These are phyloP conservation scores for Sepiola atlantica DNA, from an alignment of 2,888 invertebrate genomes.

Conservation along the genomic window DNA sequence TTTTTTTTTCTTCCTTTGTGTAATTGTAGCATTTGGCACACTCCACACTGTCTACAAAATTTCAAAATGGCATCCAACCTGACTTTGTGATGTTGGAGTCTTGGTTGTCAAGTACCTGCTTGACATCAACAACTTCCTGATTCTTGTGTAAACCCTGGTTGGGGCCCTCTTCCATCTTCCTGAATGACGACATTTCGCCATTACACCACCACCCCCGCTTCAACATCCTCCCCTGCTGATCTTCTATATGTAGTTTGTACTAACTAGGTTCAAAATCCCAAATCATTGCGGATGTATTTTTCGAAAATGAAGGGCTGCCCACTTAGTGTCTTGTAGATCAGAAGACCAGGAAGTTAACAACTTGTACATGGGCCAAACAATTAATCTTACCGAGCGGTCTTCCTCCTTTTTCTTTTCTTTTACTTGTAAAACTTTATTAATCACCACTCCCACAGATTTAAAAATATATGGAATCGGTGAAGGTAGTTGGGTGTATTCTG, in stretches of 20 bases:
- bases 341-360: conserved; percentile 32
- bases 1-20: neutral
- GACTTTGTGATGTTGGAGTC: neutral
- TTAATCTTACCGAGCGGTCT: neutral
- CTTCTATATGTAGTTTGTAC: neutral
- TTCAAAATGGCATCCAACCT: conserved; percentile 18
- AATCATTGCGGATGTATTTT: conserved; percentile 46
- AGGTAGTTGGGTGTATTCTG: neutral
- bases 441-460: conserved; percentile 12
- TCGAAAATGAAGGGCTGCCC: conserved; percentile 24
- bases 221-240: too few species aligned
- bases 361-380: conserved; percentile 23
- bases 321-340: conserved; percentile 42
- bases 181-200: conserved; percentile 32
- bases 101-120: conserved; percentile 39
- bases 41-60: neutral
- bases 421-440: neutral
- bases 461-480: neutral
- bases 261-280: conserved; percentile 39
- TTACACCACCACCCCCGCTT: neutral
- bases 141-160: conserved; percentile 12
- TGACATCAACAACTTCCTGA: conserved; percentile 43
- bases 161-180: conserved; percentile 11
- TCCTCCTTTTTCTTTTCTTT: neutral
- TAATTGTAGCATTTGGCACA: neutral